A percentile compares a stretch with the other conserved stretches of the same genome.
These are phyloP conservation scores for Stegana nigrithorax DNA, from an alignment of 2,888 invertebrate genomes.

Conservation along the genomic window DNA sequence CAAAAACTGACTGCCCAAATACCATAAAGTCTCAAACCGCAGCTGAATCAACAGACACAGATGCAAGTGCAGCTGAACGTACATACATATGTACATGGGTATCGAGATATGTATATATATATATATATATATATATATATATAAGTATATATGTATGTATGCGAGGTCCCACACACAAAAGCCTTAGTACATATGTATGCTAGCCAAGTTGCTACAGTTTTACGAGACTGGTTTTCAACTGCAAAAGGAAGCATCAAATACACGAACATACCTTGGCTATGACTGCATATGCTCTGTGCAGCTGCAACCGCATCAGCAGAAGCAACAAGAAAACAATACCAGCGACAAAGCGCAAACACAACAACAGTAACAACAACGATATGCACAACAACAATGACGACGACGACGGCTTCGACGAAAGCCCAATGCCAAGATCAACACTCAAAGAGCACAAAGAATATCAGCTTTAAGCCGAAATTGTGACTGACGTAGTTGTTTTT, in stretches of 20 bases:
- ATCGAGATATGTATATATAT: constrained; percentile 12
- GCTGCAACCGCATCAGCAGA: not conserved
- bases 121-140: constrained; percentile 22
- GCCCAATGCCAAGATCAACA: constrained; percentile 17
- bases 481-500: not conserved
- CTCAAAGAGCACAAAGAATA: too few relatives aligned
- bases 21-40: not conserved
- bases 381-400: too few relatives aligned
- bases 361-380: not conserved
- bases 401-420: not conserved
- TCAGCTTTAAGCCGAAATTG: too few relatives aligned
- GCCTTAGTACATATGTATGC: not conserved
- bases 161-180: not conserved
- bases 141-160: constrained; percentile 24
- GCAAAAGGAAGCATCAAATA: not conserved
- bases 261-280: not conserved
- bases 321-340: not conserved
- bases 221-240: constrained; percentile 50
- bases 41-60: not conserved
- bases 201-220: constrained; percentile 31
- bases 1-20: not conserved
- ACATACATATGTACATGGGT: not conserved
- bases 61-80: not conserved
- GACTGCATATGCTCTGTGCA: not conserved
- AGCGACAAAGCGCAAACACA: not conserved